Evolutionary conservation across 2,797 vertebrate genomes (phyloP), one percentile per base, ranked within the genome.

Genomic region (Sebastes minor): DNA sequence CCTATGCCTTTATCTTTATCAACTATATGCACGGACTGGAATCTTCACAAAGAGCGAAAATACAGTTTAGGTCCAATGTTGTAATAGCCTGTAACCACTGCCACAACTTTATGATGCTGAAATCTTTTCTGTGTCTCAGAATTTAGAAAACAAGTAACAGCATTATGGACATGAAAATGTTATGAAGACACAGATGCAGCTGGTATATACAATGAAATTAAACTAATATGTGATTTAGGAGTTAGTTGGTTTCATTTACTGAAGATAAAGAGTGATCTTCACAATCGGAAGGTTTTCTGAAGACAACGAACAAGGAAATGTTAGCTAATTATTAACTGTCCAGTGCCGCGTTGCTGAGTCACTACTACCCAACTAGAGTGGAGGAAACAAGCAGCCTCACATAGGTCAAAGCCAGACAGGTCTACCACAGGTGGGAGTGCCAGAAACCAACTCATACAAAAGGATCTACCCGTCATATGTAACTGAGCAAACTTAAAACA

Each of bases 251-350:
- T 46, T 66, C 16, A 67, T 30, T 20, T 32, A 8, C 49, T 55
- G 5, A 59, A 28, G 28, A 81, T 60, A 35, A 35, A 42, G n/a
- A 63, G 9, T 9, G 3, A 72, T 52, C 71, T 68, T 72, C 8
- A 60, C 46, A 18, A 70, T 46, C 49, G 11, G 53, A 3, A 6
- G 14, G 16, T 22, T 52, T 71, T 78, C 22, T 64, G 25, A 64
- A 76, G 70, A 72, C 23, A 18, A 35, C 3, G 6, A 73, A 52
- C 30, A 69, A 87, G 63, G 78, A 91, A 89, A 86, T 8, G 7
- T 9, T 33, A 74, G 90, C 60, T 86, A 93, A 91, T 93, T 20
- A 93, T 94, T 93, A 92, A 92, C 91, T 35, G 62, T 72, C 61
- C 52, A 61, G 63, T 49, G 35, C 53, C 25, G 13, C 63, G 42